Conservation (phyloP, 2,888 invertebrate species). For the Frankliniella fusca region DNA sequence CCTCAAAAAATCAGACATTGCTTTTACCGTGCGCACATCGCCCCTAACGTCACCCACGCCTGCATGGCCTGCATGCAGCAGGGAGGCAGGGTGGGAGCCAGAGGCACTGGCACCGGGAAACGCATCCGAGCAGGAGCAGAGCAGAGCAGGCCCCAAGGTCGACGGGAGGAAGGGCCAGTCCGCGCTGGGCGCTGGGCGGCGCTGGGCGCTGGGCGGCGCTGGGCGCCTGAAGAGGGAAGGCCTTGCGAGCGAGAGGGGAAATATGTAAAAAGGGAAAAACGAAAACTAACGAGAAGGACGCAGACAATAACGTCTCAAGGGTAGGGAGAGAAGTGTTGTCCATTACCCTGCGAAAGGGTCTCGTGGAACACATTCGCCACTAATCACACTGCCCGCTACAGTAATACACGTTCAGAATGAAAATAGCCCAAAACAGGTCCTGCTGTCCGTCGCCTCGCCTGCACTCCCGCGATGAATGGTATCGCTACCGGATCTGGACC, state of each 20-base stretch:
- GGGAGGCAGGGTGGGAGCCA: no score
- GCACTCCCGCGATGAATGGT: not conserved
- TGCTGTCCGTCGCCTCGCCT: not conserved
- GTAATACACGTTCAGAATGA: not conserved
- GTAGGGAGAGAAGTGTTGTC: not conserved
- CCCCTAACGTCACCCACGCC: no score
- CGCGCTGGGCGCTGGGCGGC: not conserved
- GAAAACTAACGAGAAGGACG: not conserved
- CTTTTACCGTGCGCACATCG: no score
- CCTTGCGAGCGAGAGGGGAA: not conserved
- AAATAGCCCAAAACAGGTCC: not conserved
- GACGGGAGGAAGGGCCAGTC: not conserved
- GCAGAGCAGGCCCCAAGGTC: not conserved
- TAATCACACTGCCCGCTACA: not conserved
- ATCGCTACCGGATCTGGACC: slow-evolving; percentile 1
- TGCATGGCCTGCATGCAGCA: no score
- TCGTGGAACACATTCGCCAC: not conserved
- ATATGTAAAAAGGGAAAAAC: no score
- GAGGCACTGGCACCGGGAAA: no score
- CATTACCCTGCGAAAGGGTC: not conserved
- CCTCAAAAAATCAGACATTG: no score
- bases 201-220: not conserved
- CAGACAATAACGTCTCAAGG: not conserved
- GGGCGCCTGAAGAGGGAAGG: not conserved
- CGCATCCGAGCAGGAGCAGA: not conserved